Evolutionary conservation across 2,797 vertebrate species (phyloP).

Genomic region (Remorina albescens): DNA sequence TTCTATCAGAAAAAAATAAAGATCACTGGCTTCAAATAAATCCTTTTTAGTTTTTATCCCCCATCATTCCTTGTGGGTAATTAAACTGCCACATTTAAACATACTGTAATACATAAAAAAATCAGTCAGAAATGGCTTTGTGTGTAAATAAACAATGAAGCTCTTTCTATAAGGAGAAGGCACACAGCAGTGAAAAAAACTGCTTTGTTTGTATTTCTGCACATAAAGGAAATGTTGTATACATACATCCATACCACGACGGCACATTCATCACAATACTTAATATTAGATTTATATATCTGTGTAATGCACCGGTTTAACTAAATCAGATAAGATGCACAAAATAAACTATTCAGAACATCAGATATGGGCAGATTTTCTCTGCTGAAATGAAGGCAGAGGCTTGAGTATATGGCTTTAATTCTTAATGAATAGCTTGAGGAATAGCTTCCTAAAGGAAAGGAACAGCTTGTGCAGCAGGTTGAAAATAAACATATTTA

Average conservation of each 20-base stretch:
- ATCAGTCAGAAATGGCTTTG: background rate
- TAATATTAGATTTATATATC: no score
- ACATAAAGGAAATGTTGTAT: background rate
- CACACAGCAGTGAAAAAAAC: background rate
- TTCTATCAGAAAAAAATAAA: no score
- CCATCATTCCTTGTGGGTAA: no score
- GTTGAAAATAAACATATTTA: background rate
- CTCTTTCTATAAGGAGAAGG: background rate
- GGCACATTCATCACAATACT: constrained; percentile 2
- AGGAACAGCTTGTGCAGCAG: background rate
- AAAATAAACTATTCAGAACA: constrained; percentile 36
- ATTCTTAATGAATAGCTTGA: no score
- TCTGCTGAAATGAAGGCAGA: background rate
- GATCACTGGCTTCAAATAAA: no score
- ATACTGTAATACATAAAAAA: no score
- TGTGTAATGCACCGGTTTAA: constrained; percentile 15
- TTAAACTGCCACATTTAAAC: background rate
- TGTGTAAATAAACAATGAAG: background rate
- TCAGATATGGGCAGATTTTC: background rate
- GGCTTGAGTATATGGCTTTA: background rate
- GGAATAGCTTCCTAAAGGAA: no score
- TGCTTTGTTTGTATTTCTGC: background rate
- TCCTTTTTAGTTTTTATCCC: background rate
- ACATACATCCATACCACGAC: background rate
- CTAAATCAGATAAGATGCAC: constrained; percentile 2